These are phyloP conservation scores for Drosophila obscura DNA, from an alignment of 1,140 invertebrate genomes.

Conservation along the genomic window DNA sequence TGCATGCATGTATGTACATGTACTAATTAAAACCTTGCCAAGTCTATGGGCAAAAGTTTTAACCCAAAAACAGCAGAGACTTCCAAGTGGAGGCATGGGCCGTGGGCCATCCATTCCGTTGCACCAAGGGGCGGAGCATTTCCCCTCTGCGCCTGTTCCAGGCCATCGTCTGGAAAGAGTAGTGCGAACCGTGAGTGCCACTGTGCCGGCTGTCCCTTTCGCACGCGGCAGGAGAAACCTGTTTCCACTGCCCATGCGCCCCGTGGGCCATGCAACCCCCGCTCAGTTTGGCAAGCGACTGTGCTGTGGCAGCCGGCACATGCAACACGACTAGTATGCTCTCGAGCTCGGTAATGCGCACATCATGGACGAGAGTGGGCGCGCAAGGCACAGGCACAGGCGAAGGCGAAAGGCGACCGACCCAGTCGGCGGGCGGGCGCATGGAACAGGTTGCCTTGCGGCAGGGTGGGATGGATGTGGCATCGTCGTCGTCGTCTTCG, in stretches of 20 bases:
- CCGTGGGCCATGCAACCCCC: conserved; percentile 46
- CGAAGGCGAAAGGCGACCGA: neutral
- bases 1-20: conserved; percentile 39
- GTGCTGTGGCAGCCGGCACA: conserved; percentile 14
- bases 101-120: conserved; percentile 40
- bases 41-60: conserved; percentile 54
- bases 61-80: conserved; percentile 62
- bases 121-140: conserved; percentile 65
- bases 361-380: conserved; percentile 81
- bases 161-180: conserved; percentile 64
- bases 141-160: conserved; percentile 37
- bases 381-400: conserved; percentile 52
- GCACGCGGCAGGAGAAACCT: conserved; percentile 53
- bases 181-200: conserved; percentile 17
- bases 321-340: conserved; percentile 82
- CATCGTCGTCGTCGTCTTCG: conserved; percentile 2
- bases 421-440: conserved; percentile 13
- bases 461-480: conserved; percentile 20
- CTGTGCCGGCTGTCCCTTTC: conserved; percentile 43
- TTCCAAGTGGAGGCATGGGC: neutral
- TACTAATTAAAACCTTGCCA: conserved; percentile 70
- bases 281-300: conserved; percentile 17
- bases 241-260: conserved; percentile 60
- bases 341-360: conserved; percentile 79
- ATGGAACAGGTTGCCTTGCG: conserved; percentile 13